Conservation (phyloP, 2,797 vertebrate species). For the Cephalopachus bancanus region DNA sequence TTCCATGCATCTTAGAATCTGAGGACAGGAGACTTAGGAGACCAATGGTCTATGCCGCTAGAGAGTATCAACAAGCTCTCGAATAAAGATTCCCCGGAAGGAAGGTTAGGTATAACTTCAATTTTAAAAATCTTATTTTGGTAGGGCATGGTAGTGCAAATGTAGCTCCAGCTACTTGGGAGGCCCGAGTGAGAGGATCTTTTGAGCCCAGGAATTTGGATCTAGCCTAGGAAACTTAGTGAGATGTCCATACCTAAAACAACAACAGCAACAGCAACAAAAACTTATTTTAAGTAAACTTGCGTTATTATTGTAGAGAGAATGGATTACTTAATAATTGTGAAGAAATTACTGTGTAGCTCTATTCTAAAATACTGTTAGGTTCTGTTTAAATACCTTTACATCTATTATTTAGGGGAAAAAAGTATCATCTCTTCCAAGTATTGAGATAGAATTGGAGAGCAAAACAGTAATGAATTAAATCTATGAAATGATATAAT, state of each 20-base stretch:
- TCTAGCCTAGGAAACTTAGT: background rate
- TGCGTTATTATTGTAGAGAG: conserved; percentile 6
- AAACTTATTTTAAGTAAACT: conserved; percentile 10
- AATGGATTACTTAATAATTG: background rate
- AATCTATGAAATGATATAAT: conserved; percentile 19
- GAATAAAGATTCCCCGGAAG: conserved; percentile 1
- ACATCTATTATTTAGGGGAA: background rate
- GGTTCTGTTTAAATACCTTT: background rate
- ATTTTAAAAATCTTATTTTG: background rate
- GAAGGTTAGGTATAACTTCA: background rate
- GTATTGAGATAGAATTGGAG: background rate
- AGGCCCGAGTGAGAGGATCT: background rate
- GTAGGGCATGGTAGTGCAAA: background rate
- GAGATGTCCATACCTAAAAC: background rate
- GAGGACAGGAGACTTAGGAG: background rate
- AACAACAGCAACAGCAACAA: background rate
- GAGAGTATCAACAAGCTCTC: background rate
- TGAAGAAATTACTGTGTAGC: background rate
- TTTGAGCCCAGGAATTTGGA: background rate
- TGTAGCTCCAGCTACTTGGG: background rate
- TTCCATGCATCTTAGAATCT: background rate
- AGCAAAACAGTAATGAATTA: conserved; percentile 16
- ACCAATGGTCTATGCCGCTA: background rate
- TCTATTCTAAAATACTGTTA: background rate
- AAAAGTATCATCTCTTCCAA: conserved; percentile 27